phyloP scores from a whole-genome alignment of 2,888 invertebrate genomes.

The Morpho deidamia region DNA sequence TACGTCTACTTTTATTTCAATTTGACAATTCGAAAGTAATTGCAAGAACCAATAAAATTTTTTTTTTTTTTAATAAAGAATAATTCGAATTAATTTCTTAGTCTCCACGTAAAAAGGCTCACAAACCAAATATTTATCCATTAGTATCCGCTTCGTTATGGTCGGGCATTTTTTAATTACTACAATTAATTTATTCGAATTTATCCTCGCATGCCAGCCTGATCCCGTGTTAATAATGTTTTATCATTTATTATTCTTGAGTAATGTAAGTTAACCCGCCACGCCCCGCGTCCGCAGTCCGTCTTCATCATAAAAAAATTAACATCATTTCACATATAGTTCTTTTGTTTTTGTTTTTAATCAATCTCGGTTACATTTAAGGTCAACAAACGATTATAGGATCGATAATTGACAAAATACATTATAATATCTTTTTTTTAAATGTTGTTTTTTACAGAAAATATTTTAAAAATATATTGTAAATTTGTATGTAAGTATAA shows the following conservation, averaged over 20 bases:
- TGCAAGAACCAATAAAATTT: no score
- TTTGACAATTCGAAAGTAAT: no score
- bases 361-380: slow-evolving; percentile 34
- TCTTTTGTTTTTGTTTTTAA: slow-evolving; percentile 43
- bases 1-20: no score
- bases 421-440: no score
- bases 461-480: no score
- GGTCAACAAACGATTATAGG: slow-evolving; percentile 59
- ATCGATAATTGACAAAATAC: slow-evolving; percentile 26
- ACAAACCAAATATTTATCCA: slow-evolving; percentile 16
- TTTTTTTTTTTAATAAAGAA: no score
- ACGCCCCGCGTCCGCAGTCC: slow-evolving; percentile 70
- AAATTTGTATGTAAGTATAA: no score
- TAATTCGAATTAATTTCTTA: not conserved
- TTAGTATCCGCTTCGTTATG: slow-evolving; percentile 23
- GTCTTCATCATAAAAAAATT: slow-evolving; percentile 70
- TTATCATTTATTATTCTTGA: slow-evolving; percentile 77
- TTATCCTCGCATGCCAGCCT: slow-evolving; percentile 60
- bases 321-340: slow-evolving; percentile 34
- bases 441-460: no score
- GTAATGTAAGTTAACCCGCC: slow-evolving; percentile 74
- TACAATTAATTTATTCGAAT: slow-evolving; percentile 72
- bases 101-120: not conserved
- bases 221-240: slow-evolving; percentile 75
- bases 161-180: slow-evolving; percentile 56